Evolutionary conservation across 1,140 invertebrate species (phyloP).

Genomic region (Bactericera cockerelli): DNA sequence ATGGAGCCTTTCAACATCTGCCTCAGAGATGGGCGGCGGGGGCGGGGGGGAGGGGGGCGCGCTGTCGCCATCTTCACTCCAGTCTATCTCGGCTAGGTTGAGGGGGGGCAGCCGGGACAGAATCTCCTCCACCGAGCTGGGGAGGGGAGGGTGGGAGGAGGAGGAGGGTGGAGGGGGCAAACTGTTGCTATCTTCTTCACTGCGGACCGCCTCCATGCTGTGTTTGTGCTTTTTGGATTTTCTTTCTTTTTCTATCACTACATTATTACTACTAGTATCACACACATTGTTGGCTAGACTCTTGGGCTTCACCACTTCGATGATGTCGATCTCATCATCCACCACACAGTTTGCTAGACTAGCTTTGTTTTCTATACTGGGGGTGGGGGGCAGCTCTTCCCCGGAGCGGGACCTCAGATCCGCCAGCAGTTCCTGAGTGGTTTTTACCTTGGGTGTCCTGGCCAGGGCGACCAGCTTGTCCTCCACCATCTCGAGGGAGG

Average conservation of each 20-base stretch:
- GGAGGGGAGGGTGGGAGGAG: constrained; percentile 10
- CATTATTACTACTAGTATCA: background rate
- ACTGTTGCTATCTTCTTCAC: background rate
- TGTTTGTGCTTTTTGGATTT: constrained; percentile 6
- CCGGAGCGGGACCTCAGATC: constrained; percentile 47
- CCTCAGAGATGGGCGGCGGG: constrained; percentile 23
- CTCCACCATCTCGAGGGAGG: constrained; percentile 36
- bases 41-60: constrained; percentile 21
- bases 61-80: constrained; percentile 29
- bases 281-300: background rate
- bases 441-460: constrained; percentile 58
- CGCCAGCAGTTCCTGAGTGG: constrained; percentile 64
- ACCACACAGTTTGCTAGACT: constrained; percentile 26
- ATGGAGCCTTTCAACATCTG: constrained; percentile 31
- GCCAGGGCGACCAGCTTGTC: constrained; percentile 45
- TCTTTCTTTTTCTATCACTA: constrained; percentile 6
- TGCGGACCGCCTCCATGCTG: background rate
- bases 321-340: constrained; percentile 29
- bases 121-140: constrained; percentile 34
- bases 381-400: constrained; percentile 14
- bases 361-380: constrained; percentile 19
- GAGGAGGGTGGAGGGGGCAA: constrained; percentile 11
- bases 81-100: constrained; percentile 37
- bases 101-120: constrained; percentile 43
- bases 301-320: constrained; percentile 35